Percentiles rank a stretch among this genome's conserved stretches.
Conservation (phyloP, 1,140 invertebrate species). For the Cydia strobilella region DNA sequence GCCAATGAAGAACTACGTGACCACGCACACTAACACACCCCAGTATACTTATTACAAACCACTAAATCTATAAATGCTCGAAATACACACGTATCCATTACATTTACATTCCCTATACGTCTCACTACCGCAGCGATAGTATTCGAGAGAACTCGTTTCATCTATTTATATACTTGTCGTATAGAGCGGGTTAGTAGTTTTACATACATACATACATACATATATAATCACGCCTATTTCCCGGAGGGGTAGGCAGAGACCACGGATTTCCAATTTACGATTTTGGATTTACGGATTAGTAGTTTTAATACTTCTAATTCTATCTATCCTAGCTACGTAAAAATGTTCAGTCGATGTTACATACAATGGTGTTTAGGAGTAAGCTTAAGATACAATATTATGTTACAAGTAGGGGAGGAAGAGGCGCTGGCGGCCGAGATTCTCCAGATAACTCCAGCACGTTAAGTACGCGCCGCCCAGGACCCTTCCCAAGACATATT, state of each 20-base stretch:
- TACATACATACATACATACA: no score
- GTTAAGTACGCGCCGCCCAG: constrained; percentile 47
- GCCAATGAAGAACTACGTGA: constrained; percentile 42
- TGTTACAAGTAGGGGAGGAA: constrained; percentile 45
- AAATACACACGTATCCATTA: constrained; percentile 60
- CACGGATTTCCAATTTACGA: no score
- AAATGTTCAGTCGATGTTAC: constrained; percentile 79
- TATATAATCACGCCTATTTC: no score
- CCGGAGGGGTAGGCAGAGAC: no score
- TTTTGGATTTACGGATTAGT: no score
- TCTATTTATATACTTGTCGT: constrained; percentile 46
- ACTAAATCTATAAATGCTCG: constrained; percentile 71
- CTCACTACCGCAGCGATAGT: constrained; percentile 57
- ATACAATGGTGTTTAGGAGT: constrained; percentile 75
- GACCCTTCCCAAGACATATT: constrained; percentile 37
- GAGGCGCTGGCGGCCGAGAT: constrained; percentile 42
- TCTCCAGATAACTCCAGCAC: constrained; percentile 37
- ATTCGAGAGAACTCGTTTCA: constrained; percentile 46
- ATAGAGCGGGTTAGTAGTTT: constrained; percentile 50
- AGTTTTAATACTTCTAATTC: constrained; percentile 48
- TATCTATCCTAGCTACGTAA: constrained; percentile 72
- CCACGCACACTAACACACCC: constrained; percentile 69
- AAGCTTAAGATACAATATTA: constrained; percentile 54
- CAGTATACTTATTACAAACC: constrained; percentile 48
- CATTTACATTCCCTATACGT: constrained; percentile 60